Evolutionary conservation across 1,140 invertebrate species (phyloP), one percentile per base, ranked within the genome.

Genomic region (Lasioglossum baleicum): DNA sequence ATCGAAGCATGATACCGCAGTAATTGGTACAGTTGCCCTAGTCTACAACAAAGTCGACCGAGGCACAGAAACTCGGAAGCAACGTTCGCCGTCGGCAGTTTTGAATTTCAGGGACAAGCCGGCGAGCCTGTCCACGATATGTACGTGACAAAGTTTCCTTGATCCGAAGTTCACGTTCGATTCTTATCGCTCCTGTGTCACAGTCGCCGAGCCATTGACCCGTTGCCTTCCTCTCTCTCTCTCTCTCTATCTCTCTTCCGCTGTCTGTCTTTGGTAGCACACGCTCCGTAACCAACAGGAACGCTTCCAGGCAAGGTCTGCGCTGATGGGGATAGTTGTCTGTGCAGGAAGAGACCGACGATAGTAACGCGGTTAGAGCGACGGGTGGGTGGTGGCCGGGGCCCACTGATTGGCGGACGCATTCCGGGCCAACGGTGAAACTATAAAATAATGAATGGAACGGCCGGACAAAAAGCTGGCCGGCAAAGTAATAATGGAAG

Each of bases 141-240:
- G 71, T 48, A 60, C 63, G 71, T 48, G 71, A 69, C 51, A 17
- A 58, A 80, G 58, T 72, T 83, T 69, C 77, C 63, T 63, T 6
- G 22, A 31, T 63, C 8, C 35, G 26, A 67, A 75, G 82, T 75
- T 78, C 82, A 67, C 63, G 31, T 74, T 73, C 84, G 83, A 85
- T 82, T 82, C 75, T 85, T 86, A 85, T 86, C 81, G 72, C 5
- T 48, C 67, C 5, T 20, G 40, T 51, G 69, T 65, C 65, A 56
- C 53, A 65, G 76, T 53, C 51, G 26, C 7, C 48, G 13, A 67
- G 72, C 69, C 84, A 71, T 77, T 86, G 84, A 86, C 84, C 81
- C 75, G 74, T 51, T 64, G 42, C 61, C n/a, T 48, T 48, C 44
- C 44, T 48, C 44, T 13, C 10, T 48, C 8, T 10, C 44, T 11